Base-by-base conservation (phyloP, 2,113 vertebrate genomes). In the Burhinus oedicnemus region DNA sequence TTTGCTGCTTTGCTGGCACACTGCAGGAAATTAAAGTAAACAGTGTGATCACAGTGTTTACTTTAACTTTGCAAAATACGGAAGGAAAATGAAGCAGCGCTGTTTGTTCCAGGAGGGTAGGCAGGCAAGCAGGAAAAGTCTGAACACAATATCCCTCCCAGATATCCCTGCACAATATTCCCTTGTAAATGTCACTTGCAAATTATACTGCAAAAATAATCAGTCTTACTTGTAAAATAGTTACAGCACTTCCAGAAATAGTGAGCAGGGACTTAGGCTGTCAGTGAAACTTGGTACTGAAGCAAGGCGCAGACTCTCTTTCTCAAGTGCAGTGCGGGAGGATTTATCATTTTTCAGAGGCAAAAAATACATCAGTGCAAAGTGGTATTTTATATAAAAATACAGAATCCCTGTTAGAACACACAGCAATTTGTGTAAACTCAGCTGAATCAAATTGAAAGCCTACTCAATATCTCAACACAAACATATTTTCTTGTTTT, bases 21-120 rank as follows among this genome's bases (percentile, higher is more conserved):
- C 91, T 96, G 84, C 92, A 97, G 95, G 94, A 97, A 97, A 97
- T 96, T 96, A 90, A 97, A 96, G 94, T 97, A 97, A 97, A 97
- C 95, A 97, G 92, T 96, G 89, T 97, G 96, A 98, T 97, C 95
- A 95, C 91, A 94, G 80, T 97, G 91, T 96, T 97, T 98, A 95
- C 94, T 97, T 97, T 93, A 97, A 97, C 96, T 96, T 97, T 95
- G 84, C 62, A 97, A 97, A 97, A 97, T 96, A 94, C 82, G 71
- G 96, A 95, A 97, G 95, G 95, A 97, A 97, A 97, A 97, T 89
- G 89, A 95, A 95, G 94, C 93, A 61, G 92, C 40, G 83, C 60
- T 97, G 94, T 97, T 97, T 97, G 96, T 97, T 97, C 94, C 95
- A 97, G 80, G 49, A 96, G 93, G 79, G 71, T 54, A 97, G 78